phyloP scores from a whole-genome alignment of 2,888 invertebrate genomes.

The Tetrapedia diversipes region DNA sequence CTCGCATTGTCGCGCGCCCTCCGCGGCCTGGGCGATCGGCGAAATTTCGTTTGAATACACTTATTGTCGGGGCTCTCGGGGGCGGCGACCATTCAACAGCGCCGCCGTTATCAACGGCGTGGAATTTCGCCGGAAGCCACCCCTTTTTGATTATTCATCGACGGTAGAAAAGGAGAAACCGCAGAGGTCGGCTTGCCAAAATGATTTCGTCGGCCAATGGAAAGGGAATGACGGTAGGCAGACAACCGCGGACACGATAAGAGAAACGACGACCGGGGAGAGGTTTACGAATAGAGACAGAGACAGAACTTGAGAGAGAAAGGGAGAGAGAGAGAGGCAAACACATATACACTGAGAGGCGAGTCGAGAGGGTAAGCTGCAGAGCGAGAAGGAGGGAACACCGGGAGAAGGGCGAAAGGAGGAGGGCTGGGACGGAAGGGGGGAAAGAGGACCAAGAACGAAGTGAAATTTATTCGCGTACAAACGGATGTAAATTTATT shows the following conservation, averaged over 20 bases:
- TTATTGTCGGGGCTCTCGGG: slow-evolving; percentile 40
- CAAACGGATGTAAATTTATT: slow-evolving; percentile 82
- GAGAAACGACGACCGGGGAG: slow-evolving; percentile 32
- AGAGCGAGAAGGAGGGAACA: slow-evolving; percentile 17
- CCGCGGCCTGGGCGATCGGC: background rate
- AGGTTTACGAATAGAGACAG: background rate
- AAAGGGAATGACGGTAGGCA: slow-evolving; percentile 43
- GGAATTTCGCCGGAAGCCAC: slow-evolving; percentile 62
- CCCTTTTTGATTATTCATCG: slow-evolving; percentile 78
- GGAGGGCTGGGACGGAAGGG: slow-evolving; percentile 6
- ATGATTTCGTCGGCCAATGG: slow-evolving; percentile 68
- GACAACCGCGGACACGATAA: slow-evolving; percentile 45
- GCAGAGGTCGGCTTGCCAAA: slow-evolving; percentile 71
- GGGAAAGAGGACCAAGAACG: slow-evolving; percentile 71
- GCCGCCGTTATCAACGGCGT: slow-evolving; percentile 56
- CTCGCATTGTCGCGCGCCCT: slow-evolving; percentile 19
- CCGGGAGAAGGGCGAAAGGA: background rate
- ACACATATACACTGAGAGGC: too few relatives aligned
- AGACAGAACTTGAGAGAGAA: background rate
- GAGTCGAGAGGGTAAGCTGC: slow-evolving; percentile 14
- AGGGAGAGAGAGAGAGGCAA: background rate
- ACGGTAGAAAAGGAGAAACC: slow-evolving; percentile 72
- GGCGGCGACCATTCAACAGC: slow-evolving; percentile 26
- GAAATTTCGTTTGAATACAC: slow-evolving; percentile 52
- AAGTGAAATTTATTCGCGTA: slow-evolving; percentile 79